These are phyloP conservation scores for Athrips mouffetella DNA, from an alignment of 2,888 invertebrate genomes.

Conservation along the genomic window DNA sequence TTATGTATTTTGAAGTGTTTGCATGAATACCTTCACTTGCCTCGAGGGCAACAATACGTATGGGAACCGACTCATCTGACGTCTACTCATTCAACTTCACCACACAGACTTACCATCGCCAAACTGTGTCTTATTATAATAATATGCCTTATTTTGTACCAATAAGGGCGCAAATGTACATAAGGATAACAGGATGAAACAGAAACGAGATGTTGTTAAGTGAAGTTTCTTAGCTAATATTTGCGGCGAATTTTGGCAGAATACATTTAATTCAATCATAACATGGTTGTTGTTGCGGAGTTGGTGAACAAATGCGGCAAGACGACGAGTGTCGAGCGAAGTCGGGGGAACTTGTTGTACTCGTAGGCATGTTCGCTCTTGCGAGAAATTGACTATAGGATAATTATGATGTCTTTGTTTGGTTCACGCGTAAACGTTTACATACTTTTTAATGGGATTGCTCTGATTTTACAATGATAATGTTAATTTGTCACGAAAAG, in stretches of 20 bases:
- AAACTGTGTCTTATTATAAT: constrained; percentile 23
- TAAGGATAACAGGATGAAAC: neutral
- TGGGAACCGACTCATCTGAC: constrained; percentile 55
- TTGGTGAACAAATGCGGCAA: neutral
- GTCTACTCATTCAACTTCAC: constrained; percentile 39
- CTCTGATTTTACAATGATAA: no score
- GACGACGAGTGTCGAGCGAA: neutral
- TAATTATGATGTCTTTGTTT: neutral
- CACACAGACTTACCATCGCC: constrained; percentile 25
- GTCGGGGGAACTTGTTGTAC: neutral
- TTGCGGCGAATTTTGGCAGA: constrained; percentile 56
- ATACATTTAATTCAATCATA: constrained; percentile 62
- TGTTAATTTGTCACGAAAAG: no score
- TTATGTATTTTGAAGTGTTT: no score
- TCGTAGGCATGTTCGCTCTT: neutral
- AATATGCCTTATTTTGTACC: constrained; percentile 26
- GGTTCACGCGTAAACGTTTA: no score
- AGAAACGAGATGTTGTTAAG: constrained; percentile 27
- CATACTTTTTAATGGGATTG: no score
- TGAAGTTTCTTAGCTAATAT: constrained; percentile 60
- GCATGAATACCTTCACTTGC: no score
- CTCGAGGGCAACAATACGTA: no score
- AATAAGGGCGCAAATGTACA: constrained; percentile 27
- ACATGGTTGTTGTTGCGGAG: constrained; percentile 33
- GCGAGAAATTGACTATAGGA: no score